Evolutionary conservation across 2,888 invertebrate species (phyloP).

Genomic region (Rotaria magnacalcarata): DNA sequence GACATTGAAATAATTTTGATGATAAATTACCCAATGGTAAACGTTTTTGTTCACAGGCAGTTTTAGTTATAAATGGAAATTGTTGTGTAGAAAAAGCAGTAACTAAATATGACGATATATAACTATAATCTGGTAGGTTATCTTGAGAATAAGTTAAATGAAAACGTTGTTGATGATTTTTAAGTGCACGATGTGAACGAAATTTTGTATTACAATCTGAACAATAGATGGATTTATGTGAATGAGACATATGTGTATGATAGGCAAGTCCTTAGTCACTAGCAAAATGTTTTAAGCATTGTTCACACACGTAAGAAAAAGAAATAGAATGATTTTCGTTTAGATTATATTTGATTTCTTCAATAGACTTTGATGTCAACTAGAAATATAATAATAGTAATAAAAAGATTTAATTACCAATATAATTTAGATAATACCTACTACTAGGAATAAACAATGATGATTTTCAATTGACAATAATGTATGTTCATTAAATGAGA

Average conservation of each 20-base stretch:
- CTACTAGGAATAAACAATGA: not conserved
- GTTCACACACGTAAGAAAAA: not conserved
- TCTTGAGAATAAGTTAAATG: constrained; percentile 1
- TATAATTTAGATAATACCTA: not conserved
- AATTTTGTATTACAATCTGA: not conserved
- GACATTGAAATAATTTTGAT: constrained; percentile 4
- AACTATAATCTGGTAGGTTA: constrained; percentile 1
- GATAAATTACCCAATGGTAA: not conserved
- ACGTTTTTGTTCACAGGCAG: constrained; percentile 27
- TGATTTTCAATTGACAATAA: not conserved
- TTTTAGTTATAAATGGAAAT: not conserved
- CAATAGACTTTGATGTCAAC: not conserved
- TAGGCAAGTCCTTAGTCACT: not conserved
- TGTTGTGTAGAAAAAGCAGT: constrained; percentile 3
- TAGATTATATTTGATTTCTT: not conserved
- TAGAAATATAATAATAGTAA: too few relatives aligned
- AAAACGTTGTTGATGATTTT: constrained; percentile 15
- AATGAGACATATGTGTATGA: constrained; percentile 17
- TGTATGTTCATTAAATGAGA: not conserved
- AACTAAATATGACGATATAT: constrained; percentile 8
- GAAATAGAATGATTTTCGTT: not conserved
- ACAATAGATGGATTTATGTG: not conserved
- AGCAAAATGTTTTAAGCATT: not conserved
- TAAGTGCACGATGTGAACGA: constrained; percentile 10
- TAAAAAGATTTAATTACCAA: too few relatives aligned